Evolutionary conservation across 2,888 invertebrate species (phyloP), one percentile per base, ranked within the genome.

Genomic region (Chaetogeoica ovagalla): DNA sequence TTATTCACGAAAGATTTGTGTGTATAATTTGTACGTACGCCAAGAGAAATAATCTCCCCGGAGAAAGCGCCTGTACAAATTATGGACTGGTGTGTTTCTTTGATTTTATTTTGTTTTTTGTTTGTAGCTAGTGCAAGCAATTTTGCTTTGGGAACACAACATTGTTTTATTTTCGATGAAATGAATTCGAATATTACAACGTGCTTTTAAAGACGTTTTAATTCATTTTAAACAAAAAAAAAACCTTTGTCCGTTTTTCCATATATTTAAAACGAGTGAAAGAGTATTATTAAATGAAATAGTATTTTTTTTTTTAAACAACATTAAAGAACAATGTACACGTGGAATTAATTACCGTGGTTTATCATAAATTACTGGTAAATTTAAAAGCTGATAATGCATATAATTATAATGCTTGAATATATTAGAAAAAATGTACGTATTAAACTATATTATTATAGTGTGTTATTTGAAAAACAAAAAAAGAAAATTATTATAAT

Each of bases 111-210:
- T 39, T 57, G n/a, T 59, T 72, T 59, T 39, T n/a, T 7, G 39
- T 72, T 72, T 37, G 55, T 55, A 37, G 55, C 19, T 37, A 1
- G 3, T 15, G 19, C 37, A 39, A 71, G 57, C 21, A n/a, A 59
- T 39, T n/a, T 39, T 59, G 17, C 17, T 71, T 71, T 71, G 39
- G 59, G 39, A 21, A 69, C 19, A 39, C 21, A 71, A 39, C n/a
- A 59, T 70, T 39, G 15, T 39, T 71, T 39, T 71, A 59, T 59
- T 71, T 59, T 21, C 59, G 70, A 71, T 59, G 39, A 71, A 23
- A 72, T 48, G 13, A 48, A 48, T 48, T 72, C 13, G 57, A 70
- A 37, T 70, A 57, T 57, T 57, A 57, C 21, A 57, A 39, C 19
- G 19, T 60, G 59, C 23, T 23, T 39, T 59, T 59, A 5, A 19